These are phyloP conservation scores for Dorcus parallelipipedus DNA, from an alignment of 2,888 invertebrate genomes.

Conservation along the genomic window DNA sequence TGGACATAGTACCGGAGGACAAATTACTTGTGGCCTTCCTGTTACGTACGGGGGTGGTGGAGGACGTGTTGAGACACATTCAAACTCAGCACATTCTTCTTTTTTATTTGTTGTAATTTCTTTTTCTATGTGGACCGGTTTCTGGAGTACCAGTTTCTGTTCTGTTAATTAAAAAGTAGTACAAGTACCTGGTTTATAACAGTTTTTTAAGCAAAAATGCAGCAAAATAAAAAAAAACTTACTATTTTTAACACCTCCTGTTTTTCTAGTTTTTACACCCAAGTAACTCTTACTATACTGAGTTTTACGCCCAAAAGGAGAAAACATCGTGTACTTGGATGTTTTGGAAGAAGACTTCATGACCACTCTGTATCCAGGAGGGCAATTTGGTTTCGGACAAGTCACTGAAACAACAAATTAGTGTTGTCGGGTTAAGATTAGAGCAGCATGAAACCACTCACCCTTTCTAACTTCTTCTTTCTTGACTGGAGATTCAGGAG, in stretches of 20 bases:
- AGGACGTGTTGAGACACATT: conserved; percentile 51
- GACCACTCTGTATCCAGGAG: conserved; percentile 51
- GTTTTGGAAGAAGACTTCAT: conserved; percentile 37
- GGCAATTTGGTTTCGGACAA: conserved; percentile 52
- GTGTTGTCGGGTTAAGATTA: too few species aligned
- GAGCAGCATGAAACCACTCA: conserved; percentile 3
- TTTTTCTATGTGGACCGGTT: conserved; percentile 34
- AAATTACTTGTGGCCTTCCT: conserved; percentile 14
- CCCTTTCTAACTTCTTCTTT: not conserved
- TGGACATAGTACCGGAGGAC: conserved; percentile 55
- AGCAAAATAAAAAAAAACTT: not conserved
- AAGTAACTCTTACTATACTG: not conserved
- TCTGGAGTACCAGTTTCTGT: not conserved
- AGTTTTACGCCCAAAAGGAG: conserved; percentile 26
- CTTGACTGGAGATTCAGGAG: not conserved
- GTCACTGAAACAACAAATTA: conserved; percentile 16
- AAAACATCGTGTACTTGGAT: conserved; percentile 49
- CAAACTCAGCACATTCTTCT: conserved; percentile 54
- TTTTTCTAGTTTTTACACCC: conserved; percentile 19
- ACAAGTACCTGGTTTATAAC: too few species aligned
- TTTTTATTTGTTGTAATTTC: conserved; percentile 22
- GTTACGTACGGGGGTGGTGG: conserved; percentile 47
- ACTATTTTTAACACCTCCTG: conserved; percentile 41
- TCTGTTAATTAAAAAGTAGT: too few species aligned
- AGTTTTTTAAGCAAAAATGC: too few species aligned